Evolutionary conservation across 1,140 invertebrate species (phyloP).

Genomic region (Mya arenaria): DNA sequence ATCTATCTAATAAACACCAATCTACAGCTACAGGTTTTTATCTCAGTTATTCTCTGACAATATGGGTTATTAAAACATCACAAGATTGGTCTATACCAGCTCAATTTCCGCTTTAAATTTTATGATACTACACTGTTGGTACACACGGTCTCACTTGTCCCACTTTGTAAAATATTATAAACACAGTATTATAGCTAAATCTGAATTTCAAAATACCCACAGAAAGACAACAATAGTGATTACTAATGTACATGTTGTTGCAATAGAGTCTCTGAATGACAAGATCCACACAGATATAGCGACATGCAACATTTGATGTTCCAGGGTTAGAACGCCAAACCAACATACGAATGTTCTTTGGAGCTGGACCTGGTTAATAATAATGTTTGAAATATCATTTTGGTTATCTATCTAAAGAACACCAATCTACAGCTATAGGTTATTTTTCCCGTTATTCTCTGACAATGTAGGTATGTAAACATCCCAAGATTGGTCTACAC

Average conservation of each 20-base stretch:
- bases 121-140: too few relatives aligned
- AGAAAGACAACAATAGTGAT: not conserved
- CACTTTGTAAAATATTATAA: too few relatives aligned
- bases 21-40: too few relatives aligned
- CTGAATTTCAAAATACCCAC: not conserved
- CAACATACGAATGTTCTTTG: not conserved
- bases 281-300: slow-evolving; percentile 6
- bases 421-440: slow-evolving; percentile 24
- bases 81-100: too few relatives aligned
- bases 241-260: not conserved
- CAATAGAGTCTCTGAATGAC: not conserved
- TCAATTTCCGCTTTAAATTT: too few relatives aligned
- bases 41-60: too few relatives aligned
- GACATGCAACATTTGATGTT: not conserved
- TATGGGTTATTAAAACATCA: too few relatives aligned
- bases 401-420: not conserved
- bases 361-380: slow-evolving; percentile 30
- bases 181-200: too few relatives aligned
- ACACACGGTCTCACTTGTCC: too few relatives aligned
- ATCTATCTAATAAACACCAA: too few relatives aligned
- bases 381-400: not conserved
- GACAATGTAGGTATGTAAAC: slow-evolving; percentile 25
- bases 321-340: slow-evolving; percentile 26
- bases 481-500: slow-evolving; percentile 4
- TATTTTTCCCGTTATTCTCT: not conserved